phyloP scores from a whole-genome alignment of 2,888 invertebrate genomes.

The Drosophila birchii region DNA sequence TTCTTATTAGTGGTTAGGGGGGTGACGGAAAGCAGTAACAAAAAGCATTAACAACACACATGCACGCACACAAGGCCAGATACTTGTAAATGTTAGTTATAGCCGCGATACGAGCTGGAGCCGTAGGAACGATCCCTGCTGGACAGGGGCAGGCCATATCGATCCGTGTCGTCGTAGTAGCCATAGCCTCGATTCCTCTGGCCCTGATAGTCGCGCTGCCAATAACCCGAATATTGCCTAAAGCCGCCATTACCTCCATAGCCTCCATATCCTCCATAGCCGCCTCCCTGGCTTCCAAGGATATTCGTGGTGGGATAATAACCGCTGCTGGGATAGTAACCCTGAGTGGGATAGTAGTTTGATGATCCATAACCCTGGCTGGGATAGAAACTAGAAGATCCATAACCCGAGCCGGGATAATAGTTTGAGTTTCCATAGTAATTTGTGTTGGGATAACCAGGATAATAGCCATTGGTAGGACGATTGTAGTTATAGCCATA shows the following conservation, averaged over 20 bases:
- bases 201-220: slow-evolving; percentile 86
- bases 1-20: slow-evolving; percentile 23
- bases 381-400: slow-evolving; percentile 39
- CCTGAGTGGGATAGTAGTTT: slow-evolving; percentile 22
- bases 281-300: slow-evolving; percentile 63
- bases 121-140: slow-evolving; percentile 44
- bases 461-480: slow-evolving; percentile 37
- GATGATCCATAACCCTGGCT: slow-evolving; percentile 40
- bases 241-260: slow-evolving; percentile 87
- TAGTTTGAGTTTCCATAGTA: slow-evolving; percentile 40
- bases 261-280: slow-evolving; percentile 86
- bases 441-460: slow-evolving; percentile 42
- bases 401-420: slow-evolving; percentile 44
- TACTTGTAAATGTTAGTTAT: slow-evolving; percentile 58
- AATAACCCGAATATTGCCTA: slow-evolving; percentile 87
- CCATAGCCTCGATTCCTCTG: slow-evolving; percentile 87
- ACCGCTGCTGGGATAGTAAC: slow-evolving; percentile 43
- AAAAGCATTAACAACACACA: slow-evolving; percentile 34
- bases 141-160: slow-evolving; percentile 75
- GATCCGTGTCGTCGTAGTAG: slow-evolving; percentile 85
- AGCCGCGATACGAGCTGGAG: slow-evolving; percentile 66
- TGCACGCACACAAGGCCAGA: slow-evolving; percentile 39
- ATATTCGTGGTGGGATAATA: slow-evolving; percentile 82
- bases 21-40: slow-evolving; percentile 23
- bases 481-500: slow-evolving; percentile 65